Conservation (phyloP, 2,888 invertebrate genomes). For the Mactromeris polynyma region DNA sequence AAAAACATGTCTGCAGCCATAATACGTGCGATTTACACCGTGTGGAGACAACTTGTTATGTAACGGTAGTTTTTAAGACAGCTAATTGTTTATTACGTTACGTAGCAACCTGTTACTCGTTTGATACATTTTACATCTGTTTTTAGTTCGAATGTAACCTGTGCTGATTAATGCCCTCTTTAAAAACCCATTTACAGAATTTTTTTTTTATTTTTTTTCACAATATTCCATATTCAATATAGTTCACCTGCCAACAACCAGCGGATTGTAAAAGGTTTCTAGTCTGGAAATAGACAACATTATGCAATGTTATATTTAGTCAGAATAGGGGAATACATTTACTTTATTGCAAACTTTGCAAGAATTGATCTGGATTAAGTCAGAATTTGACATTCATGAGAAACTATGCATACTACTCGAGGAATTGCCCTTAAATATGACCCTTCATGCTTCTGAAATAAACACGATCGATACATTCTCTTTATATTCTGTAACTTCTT, state of each 20-base stretch:
- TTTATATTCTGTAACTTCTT: not conserved
- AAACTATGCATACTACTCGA: not conserved
- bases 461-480: not conserved
- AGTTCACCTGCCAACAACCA: too few species aligned
- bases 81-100: not conserved
- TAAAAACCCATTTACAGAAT: not conserved
- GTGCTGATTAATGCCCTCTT: not conserved
- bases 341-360: not conserved
- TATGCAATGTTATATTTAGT: not conserved
- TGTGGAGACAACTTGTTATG: not conserved
- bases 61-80: not conserved
- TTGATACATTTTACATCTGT: not conserved
- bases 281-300: too few species aligned
- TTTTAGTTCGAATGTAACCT: not conserved
- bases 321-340: not conserved
- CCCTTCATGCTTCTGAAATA: not conserved
- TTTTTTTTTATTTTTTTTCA: not conserved
- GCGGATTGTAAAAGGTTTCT: too few species aligned
- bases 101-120: not conserved
- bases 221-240: not conserved
- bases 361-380: not conserved
- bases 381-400: slow-evolving; percentile 13
- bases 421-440: not conserved
- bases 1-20: not conserved
- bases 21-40: not conserved